Base-by-base conservation (phyloP, 2,888 invertebrate species). In the Empis livida region DNA sequence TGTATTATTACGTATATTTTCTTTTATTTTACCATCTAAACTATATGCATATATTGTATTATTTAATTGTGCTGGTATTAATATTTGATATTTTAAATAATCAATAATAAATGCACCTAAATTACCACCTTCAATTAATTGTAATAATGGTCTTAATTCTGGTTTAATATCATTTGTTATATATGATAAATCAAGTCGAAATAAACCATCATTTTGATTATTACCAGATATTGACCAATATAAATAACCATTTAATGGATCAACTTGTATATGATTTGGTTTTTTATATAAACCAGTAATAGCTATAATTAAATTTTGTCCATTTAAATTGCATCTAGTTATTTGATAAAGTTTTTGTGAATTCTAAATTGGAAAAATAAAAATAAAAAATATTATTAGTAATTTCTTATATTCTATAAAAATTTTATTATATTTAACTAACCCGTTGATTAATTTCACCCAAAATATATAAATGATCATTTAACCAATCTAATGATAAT, bases 221-320 rank as follows among this genome's bases (percentile, higher is more conserved):
- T 66, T 65, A 16, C 76, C 77, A 47, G 73, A 70, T 45, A 79
- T 68, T 5, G 79, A 77, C 83, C 86, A 91, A 65, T 90, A 93
- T 23, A 93, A 68, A 66, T 84, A 92, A 9, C 94, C 95, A 65
- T 94, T 94, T 59, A 87, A 82, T 31, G 95, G 90, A 72, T 95
- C 95, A 1, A 92, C 86, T 71, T 90, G 84, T 55, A 95, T 78
- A 59, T 89, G 86, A 47, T 78, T 75, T 0, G 92, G 86, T 55
- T 79, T 76, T 6, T 76, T 75, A 45, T 74, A 73, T 47, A 91
- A 74, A 1, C 82, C 83, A 11, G 82, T 79, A 49, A 83, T 71
- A 1, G 87, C 82, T 0, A 84, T 77, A 10, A 80, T 77, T 51
- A 84, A 71, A 47, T 79, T 77, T 54, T 74, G 75, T 0, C 89